These are phyloP conservation scores for Heliconius aoede DNA, from an alignment of 2,888 invertebrate genomes.

Conservation along the genomic window DNA sequence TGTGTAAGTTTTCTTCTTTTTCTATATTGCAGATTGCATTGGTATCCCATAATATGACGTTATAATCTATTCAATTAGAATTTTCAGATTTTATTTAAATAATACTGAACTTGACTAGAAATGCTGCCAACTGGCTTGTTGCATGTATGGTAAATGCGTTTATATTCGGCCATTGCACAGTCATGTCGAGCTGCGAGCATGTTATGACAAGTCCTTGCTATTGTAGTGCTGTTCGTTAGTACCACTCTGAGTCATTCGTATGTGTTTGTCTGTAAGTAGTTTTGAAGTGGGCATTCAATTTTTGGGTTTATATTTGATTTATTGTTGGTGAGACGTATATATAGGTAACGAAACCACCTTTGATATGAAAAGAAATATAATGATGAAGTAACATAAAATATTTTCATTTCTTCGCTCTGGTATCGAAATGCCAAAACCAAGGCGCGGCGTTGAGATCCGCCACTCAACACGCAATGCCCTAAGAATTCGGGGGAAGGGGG, in stretches of 20 bases:
- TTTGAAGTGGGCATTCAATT: no score
- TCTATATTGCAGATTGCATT: constrained; percentile 52
- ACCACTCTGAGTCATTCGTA: constrained; percentile 28
- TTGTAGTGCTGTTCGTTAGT: constrained; percentile 9
- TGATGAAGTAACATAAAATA: no score
- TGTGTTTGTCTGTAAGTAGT: background rate
- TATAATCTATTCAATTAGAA: constrained; percentile 1
- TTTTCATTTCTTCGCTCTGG: no score
- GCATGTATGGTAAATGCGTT: constrained; percentile 11
- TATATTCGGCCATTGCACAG: constrained; percentile 13
- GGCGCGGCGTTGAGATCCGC: no score
- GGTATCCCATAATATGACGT: constrained; percentile 52
- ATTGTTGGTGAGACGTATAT: background rate
- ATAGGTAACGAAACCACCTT: background rate
- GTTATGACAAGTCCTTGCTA: constrained; percentile 44
- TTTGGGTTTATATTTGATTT: no score
- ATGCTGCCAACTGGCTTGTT: background rate
- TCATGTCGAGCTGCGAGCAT: constrained; percentile 26
- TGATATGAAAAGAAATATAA: background rate
- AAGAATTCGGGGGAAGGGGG: no score
- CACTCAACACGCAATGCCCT: no score
- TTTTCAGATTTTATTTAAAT: background rate
- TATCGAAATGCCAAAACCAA: no score
- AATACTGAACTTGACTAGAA: constrained; percentile 30
- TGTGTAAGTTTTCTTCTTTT: constrained; percentile 45